Conservation (phyloP, 2,888 invertebrate genomes). For the Tetragonisca angustula region DNA sequence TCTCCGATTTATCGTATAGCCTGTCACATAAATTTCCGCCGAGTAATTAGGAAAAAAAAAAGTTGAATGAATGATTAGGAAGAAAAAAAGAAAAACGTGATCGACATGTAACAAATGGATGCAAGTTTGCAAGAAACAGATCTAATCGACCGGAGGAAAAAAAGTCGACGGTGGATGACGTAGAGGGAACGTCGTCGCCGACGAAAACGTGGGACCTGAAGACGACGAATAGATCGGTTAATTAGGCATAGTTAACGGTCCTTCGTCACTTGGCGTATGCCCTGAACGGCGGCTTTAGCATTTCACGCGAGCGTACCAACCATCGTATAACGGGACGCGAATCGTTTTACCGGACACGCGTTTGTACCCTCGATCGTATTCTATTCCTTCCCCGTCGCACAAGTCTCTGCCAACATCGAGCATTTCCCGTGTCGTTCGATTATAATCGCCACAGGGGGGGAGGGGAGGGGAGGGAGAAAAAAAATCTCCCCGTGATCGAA, state of each 20-base stretch:
- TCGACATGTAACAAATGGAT: no score
- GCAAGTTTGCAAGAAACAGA: background rate
- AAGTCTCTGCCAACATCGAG: background rate
- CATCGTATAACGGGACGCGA: constrained; percentile 66
- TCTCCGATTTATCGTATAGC: no score
- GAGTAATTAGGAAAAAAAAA: no score
- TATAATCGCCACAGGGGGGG: no score
- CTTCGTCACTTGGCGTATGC: constrained; percentile 57
- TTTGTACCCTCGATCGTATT: constrained; percentile 40
- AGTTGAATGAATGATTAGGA: no score
- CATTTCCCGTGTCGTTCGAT: background rate
- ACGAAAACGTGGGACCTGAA: constrained; percentile 1
- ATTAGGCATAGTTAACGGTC: constrained; percentile 68
- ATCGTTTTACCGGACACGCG: constrained; percentile 59
- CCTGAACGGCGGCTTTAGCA: constrained; percentile 50
- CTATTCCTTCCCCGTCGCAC: constrained; percentile 13
- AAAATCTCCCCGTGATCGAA: no score
- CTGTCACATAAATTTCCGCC: no score
- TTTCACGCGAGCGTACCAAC: constrained; percentile 61
- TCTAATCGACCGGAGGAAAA: background rate
- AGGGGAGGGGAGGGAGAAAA: no score
- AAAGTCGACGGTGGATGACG: background rate
- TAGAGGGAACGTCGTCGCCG: background rate
- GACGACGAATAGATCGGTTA: constrained; percentile 55
- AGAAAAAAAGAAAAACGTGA: no score